phyloP scores from a whole-genome alignment of 64 coral and sea anemone genomes.

The Montipora sp. region DNA sequence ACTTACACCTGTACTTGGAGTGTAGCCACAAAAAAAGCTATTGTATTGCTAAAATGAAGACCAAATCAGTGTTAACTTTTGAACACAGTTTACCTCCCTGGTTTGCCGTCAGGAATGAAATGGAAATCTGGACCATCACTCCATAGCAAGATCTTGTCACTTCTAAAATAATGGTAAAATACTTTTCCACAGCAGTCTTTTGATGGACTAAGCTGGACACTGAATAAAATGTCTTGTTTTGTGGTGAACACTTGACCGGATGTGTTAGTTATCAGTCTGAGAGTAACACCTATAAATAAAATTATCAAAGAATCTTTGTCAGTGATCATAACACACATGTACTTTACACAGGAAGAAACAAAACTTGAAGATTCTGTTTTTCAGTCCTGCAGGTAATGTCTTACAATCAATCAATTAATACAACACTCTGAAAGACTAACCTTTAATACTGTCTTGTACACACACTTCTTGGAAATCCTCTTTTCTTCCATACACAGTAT shows the following conservation, averaged over 20 bases:
- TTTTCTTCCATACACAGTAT: not conserved
- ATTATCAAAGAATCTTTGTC: not conserved
- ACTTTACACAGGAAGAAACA: too few relatives aligned
- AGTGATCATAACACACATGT: not conserved
- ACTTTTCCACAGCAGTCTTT: not conserved
- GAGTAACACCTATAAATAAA: not conserved
- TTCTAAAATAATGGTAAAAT: not conserved
- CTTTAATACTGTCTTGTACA: slow-evolving; percentile 23
- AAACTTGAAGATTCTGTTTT: too few relatives aligned
- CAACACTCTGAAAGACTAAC: not conserved
- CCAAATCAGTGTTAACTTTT: too few relatives aligned
- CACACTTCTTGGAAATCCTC: not conserved
- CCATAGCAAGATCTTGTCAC: not conserved
- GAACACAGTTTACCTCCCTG: not conserved
- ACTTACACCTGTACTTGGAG: too few relatives aligned
- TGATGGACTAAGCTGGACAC: not conserved
- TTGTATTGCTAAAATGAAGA: too few relatives aligned
- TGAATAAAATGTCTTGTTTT: not conserved
- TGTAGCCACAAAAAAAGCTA: too few relatives aligned
- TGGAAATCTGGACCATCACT: not conserved
- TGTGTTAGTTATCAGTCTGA: not conserved
- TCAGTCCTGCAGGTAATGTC: too few relatives aligned
- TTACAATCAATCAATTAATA: too few relatives aligned
- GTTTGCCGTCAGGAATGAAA: not conserved
- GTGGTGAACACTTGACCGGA: not conserved